Base-by-base conservation (phyloP, 2,797 vertebrate species). In the Crenichthys baileyi region DNA sequence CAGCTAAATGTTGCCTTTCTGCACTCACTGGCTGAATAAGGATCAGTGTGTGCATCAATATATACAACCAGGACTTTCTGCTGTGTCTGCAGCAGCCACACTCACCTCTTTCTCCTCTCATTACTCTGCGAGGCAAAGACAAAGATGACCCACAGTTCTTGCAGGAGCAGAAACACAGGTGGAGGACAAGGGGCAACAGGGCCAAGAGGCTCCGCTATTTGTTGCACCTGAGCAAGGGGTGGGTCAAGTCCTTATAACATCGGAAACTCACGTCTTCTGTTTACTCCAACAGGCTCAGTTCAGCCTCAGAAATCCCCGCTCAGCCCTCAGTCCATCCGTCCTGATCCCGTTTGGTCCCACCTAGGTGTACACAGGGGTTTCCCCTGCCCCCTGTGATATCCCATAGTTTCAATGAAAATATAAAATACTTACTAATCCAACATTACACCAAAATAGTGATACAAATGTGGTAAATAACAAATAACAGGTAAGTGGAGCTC, bases 221-320 rank as follows among this genome's bases (percentile, higher is more conserved):
- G 92, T 91, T 87, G 80, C 87, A 88, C 76, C 87, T 87, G 92
- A 73, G 75, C 18, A 22, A 77, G 88, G 85, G 94, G 94, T 87
- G 93, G 92, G 88, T 29, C 87, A 80, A 26, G 82, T 15, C 53
- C 55, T 70, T 70, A 68, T 76, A 74, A 75, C 68, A 77, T 79
- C 75, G 78, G 83, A 70, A 77, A 65, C 73, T 88, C 87, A 79
- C 90, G 83, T 91, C 51, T 77, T 78, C 72, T 60, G 83, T 90
- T 89, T 78, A 77, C 83, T 86, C 85, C 78, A 82, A 75, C n/a
- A 85, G 76, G 74, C 55, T 51, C 24, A 67, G 31, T 80, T 39
- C 79, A 76, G 73, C 65, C 79, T 76, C 83, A 88, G 61, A 91
- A 90, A 93, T 86, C 88, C 89, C 83, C 73, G 31, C 46, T 53